Evolutionary conservation across 2,113 vertebrate species (phyloP).

Genomic region (Phaethon lepturus): DNA sequence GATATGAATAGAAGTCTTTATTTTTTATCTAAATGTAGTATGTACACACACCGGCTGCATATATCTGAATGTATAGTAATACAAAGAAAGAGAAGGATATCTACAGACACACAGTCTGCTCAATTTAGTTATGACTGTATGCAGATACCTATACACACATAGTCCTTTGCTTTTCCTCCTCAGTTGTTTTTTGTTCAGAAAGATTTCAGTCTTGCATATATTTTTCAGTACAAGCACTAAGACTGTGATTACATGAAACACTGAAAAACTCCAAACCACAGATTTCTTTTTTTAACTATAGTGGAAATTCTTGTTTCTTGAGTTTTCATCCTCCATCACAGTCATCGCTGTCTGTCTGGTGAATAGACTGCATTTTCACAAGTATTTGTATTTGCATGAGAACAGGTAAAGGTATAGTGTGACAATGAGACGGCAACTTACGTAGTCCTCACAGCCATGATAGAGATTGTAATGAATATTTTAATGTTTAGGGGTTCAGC

Average conservation of each 20-base stretch:
- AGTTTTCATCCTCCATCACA: neutral
- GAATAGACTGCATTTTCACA: neutral
- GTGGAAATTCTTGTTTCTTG: neutral
- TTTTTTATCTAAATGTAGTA: conserved; percentile 23
- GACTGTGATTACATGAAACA: conserved; percentile 44
- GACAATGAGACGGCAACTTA: neutral
- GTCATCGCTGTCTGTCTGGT: neutral
- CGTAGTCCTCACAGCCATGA: neutral
- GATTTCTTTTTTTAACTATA: conserved; percentile 25
- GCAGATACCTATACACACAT: neutral
- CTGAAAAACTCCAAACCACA: conserved; percentile 47
- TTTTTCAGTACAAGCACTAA: conserved; percentile 50
- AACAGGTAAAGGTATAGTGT: neutral
- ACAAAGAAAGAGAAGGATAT: neutral
- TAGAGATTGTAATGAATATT: neutral
- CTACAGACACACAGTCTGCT: neutral
- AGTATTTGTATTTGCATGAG: neutral
- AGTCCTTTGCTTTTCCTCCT: conserved; percentile 32
- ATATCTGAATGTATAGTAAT: neutral
- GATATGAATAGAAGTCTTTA: conserved; percentile 73
- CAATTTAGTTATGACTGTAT: neutral
- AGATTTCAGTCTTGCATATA: conserved; percentile 22
- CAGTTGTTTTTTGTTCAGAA: conserved; percentile 3
- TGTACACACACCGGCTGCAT: neutral
- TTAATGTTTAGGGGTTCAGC: neutral